These are phyloP conservation scores for Pungitius pungitius DNA, from an alignment of 2,113 vertebrate genomes.

Conservation along the genomic window DNA sequence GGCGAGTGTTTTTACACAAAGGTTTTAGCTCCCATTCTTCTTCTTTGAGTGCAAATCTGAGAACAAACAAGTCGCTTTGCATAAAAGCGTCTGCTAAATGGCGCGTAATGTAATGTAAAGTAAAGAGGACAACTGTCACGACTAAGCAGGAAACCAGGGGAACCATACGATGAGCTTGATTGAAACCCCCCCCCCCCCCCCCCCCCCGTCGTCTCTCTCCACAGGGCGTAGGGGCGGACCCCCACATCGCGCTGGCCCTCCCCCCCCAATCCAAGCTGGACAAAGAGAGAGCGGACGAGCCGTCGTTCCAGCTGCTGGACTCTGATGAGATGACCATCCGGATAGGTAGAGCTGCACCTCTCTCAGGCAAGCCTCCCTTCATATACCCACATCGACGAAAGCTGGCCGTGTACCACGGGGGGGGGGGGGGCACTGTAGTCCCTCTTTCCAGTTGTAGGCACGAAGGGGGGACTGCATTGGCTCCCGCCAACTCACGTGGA, in stretches of 20 bases:
- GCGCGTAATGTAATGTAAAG: no score
- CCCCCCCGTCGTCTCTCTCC: no score
- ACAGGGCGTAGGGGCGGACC: conserved; percentile 83
- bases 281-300: conserved; percentile 83
- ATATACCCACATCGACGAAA: conserved; percentile 75
- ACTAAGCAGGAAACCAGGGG: not conserved
- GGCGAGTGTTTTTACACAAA: not conserved
- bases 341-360: conserved; percentile 91
- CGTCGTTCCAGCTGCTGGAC: conserved; percentile 12
- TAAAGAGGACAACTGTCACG: no score
- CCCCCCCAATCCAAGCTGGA: conserved; percentile 64
- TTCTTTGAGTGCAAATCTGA: conserved; percentile 1
- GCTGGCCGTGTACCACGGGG: not conserved
- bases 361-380: conserved; percentile 92
- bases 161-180: not conserved
- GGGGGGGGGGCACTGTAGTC: not conserved
- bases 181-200: no score
- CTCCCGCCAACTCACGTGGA: not conserved
- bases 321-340: conserved; percentile 87
- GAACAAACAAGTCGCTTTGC: no score
- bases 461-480: not conserved
- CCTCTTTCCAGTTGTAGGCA: not conserved
- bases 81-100: no score
- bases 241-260: conserved; percentile 81
- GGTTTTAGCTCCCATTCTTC: not conserved